Percentiles rank a stretch among this genome's conserved stretches.
These are phyloP conservation scores for Calameuta filiformis DNA, from an alignment of 2,888 invertebrate species.

Conservation along the genomic window DNA sequence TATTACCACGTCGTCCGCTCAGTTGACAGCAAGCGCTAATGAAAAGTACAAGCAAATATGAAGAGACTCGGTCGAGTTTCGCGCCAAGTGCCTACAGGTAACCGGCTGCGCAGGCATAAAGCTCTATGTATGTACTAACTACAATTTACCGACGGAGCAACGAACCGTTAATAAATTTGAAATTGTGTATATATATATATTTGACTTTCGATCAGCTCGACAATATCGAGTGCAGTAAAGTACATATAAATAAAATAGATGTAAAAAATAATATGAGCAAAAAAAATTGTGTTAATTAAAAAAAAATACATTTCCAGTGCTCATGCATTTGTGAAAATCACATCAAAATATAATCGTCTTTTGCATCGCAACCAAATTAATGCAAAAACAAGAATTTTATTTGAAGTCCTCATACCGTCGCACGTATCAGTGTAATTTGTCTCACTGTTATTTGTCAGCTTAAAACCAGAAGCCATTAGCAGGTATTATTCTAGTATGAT, in stretches of 20 bases:
- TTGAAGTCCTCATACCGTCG: background rate
- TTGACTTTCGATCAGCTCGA: background rate
- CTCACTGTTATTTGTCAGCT: constrained; percentile 24
- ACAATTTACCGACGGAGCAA: background rate
- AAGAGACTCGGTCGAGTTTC: no score
- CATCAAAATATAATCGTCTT: background rate
- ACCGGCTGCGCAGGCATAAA: no score
- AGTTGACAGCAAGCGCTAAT: constrained; percentile 51
- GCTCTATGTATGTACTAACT: no score
- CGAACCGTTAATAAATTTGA: background rate
- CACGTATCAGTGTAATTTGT: background rate
- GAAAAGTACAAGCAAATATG: constrained; percentile 51
- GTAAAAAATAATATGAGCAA: no score
- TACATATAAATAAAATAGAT: no score
- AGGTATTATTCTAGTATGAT: constrained; percentile 56
- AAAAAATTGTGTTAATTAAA: no score
- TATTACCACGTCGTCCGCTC: constrained; percentile 46
- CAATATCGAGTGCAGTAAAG: no score
- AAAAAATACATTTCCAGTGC: background rate
- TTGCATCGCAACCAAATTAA: background rate
- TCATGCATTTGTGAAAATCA: background rate
- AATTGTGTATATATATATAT: background rate
- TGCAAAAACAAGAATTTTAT: background rate
- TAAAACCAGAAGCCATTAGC: constrained; percentile 51
- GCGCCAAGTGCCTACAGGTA: no score